Evolutionary conservation across 2,888 invertebrate species (phyloP), one percentile per base, ranked within the genome.

Genomic region (Emesis castigata): DNA sequence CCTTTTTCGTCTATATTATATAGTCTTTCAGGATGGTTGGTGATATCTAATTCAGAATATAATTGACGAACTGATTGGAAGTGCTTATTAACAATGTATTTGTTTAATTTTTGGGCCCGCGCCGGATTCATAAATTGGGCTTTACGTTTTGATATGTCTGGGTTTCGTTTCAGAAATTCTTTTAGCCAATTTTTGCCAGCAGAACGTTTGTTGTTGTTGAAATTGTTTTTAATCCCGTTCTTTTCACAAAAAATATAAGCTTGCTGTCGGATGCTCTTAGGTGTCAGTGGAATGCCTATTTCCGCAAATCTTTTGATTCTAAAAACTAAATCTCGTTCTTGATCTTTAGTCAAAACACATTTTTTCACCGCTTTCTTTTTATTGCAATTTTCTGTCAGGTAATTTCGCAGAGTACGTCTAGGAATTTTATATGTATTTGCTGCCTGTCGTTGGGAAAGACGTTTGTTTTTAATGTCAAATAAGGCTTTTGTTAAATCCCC

Each of bases 91-190:
- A 53, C 69, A 53, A 69, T 69, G n/a, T 14, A 7, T 44, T 44
- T 44, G 9, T 44, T 44, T 44, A 44, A n/a, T 77, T 84, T 86
- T 76, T 84, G 79, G 68, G 81, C 84, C 34, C 85, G 73, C 70
- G 81, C 82, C 69, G 85, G 83, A 73, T 86, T 86, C 77, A 85
- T 79, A 62, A 83, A 69, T 58, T 86, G 84, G 62, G 79, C 82
- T 83, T 86, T 86, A 65, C 80, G 75, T 58, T 64, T 66, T 34
- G 80, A 65, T 44, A 86, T n/a, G 56, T 85, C 75, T 22, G 80
- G 81, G 61, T 83, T 77, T 69, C 84, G 66, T 68, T 73, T 75
- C 1, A 75, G 58, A 70, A 75, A 75, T 61, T 62, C 20, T 14
- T 58, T 80, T 5, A 85, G 65, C 83, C 85, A 85, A 26, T 79